Evolutionary conservation across 1,140 invertebrate genomes (phyloP), one percentile per base, ranked within the genome.

Genomic region (Papilio aristodemus): DNA sequence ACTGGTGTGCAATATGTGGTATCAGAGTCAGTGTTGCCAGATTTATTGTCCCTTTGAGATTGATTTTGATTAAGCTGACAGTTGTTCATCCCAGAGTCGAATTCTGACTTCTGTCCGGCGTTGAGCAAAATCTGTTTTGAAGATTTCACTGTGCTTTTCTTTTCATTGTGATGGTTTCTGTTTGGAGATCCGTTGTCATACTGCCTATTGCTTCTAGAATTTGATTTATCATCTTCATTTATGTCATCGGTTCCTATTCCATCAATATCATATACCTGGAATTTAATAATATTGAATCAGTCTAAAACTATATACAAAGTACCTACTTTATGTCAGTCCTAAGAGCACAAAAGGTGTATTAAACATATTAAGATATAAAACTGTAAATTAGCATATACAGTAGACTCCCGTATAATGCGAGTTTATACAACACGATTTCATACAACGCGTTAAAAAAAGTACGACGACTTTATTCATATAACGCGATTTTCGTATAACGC

Each of bases 71-170:
- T 91, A 0, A 89, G 46, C 71, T 89, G 89, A 54, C 77, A 87
- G 67, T 91, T 91, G 71, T 91, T 91, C 89, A 91, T 91, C 6
- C 89, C 89, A 11, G 87, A 89, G 67, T 90, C 89, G 70, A 91
- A 91, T 66, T 91, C 89, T 6, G 89, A 91, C 62, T 91, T 91
- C 62, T 91, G 89, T 17, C 89, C 87, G 1, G 89, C 89, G 67
- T 91, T 91, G 62, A 90, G 74, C 14, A 91, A 78, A 70, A 91
- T 89, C 71, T 90, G 89, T 64, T 91, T 91, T 4, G 87, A 90
- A 36, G 89, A 90, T 75, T 91, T 91, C 0, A 90, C 74, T 14
- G 75, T 57, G 68, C 74, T 79, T 46, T 81, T 86, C 70, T 88
- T 89, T 10, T 89, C 84, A 59, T 68, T 71, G 22, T 64, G 73